Evolutionary conservation across 2,888 invertebrate genomes (phyloP).

Genomic region (Petrolisthes manimaculis): DNA sequence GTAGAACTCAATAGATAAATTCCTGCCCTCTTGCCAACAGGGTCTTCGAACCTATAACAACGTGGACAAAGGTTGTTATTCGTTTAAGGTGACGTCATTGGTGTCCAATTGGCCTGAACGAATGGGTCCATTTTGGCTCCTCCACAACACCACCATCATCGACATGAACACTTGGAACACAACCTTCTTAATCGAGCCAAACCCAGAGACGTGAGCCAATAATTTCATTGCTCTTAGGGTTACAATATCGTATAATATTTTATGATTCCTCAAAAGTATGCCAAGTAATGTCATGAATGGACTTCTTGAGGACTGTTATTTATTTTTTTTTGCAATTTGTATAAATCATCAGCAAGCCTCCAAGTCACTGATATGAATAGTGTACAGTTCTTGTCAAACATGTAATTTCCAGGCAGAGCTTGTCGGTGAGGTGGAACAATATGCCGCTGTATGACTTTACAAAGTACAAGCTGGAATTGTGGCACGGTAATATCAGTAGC

Average conservation of each 20-base stretch:
- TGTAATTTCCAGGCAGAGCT: constrained; percentile 4
- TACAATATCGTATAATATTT: too few species aligned
- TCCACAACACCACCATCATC: background rate
- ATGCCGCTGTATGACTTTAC: constrained; percentile 37
- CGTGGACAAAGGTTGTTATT: constrained; percentile 28
- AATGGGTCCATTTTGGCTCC: constrained; percentile 14
- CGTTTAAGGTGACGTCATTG: background rate
- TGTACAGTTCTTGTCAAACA: too few species aligned
- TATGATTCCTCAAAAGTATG: too few species aligned
- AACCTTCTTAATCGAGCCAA: constrained; percentile 32
- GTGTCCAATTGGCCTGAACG: background rate
- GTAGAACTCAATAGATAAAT: background rate
- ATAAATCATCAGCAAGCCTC: too few species aligned
- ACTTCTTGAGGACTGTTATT: too few species aligned
- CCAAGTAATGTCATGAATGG: too few species aligned
- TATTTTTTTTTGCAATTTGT: too few species aligned
- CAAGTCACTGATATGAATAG: too few species aligned
- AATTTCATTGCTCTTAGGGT: too few species aligned
- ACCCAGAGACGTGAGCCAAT: constrained; percentile 31
- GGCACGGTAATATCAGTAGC: constrained; percentile 30
- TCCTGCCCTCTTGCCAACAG: constrained; percentile 18
- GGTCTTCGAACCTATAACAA: constrained; percentile 23
- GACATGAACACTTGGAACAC: constrained; percentile 40
- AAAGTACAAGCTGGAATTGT: constrained; percentile 33
- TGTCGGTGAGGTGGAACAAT: constrained; percentile 38